Conservation (phyloP, 2,113 vertebrate species). For the Myotis brandtii region DNA sequence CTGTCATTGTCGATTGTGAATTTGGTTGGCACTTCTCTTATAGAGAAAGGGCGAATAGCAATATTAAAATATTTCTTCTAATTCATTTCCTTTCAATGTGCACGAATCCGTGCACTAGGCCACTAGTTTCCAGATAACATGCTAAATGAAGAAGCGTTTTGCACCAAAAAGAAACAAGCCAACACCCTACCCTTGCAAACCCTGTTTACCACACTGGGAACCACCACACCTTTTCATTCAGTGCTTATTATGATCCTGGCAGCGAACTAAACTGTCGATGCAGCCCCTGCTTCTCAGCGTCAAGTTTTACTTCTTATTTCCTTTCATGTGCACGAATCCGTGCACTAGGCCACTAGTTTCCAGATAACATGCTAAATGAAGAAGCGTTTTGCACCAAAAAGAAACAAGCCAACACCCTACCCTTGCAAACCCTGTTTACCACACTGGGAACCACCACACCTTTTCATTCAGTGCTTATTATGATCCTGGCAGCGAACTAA, state of each 20-base stretch:
- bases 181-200: neutral
- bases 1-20: too few relatives aligned
- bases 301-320: neutral
- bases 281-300: neutral
- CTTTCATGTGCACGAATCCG: too few relatives aligned
- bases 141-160: neutral
- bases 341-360: neutral
- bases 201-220: neutral
- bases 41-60: too few relatives aligned
- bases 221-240: neutral
- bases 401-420: neutral
- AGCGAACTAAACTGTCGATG: neutral
- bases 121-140: neutral
- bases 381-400: neutral
- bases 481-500: neutral
- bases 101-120: too few relatives aligned
- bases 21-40: too few relatives aligned
- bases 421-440: neutral
- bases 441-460: neutral
- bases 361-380: neutral
- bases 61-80: too few relatives aligned
- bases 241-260: neutral
- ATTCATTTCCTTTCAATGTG: too few relatives aligned
- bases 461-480: neutral
- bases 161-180: neutral